phyloP scores from a whole-genome alignment of 2,113 vertebrate genomes.

The Sciurus niger region DNA sequence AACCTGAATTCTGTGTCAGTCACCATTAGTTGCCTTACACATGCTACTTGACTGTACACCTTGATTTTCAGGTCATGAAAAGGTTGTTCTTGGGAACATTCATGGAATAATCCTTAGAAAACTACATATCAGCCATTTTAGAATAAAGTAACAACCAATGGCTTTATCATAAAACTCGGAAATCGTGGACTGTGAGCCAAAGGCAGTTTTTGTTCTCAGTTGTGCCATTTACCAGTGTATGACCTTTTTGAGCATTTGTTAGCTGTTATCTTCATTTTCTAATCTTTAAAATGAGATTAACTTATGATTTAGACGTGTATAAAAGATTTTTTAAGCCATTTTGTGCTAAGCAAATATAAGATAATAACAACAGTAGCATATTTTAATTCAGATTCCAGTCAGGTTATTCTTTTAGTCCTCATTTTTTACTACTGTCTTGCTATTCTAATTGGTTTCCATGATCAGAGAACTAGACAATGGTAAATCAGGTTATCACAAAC shows the following conservation, averaged over 20 bases:
- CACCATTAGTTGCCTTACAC: neutral
- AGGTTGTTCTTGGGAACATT: conserved; percentile 5
- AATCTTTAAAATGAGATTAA: neutral
- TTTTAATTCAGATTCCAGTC: neutral
- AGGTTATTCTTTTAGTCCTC: conserved; percentile 26
- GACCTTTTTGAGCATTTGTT: neutral
- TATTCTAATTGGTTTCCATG: neutral
- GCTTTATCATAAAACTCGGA: neutral
- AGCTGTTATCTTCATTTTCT: neutral
- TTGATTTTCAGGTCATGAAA: conserved; percentile 36
- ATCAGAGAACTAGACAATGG: conserved; percentile 17
- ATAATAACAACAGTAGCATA: neutral
- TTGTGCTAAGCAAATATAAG: conserved; percentile 33
- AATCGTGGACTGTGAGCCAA: neutral
- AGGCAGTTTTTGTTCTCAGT: neutral
- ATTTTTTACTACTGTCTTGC: conserved; percentile 8
- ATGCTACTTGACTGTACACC: neutral
- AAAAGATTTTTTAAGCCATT: neutral
- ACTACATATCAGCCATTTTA: neutral
- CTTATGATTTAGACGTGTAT: neutral
- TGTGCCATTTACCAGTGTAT: neutral
- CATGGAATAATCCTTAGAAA: neutral
- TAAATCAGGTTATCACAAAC: conserved; percentile 59
- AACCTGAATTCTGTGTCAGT: conserved; percentile 30
- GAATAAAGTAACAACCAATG: neutral